Conservation (phyloP, 2,113 vertebrate species). For the Pangasianodon gigas region DNA sequence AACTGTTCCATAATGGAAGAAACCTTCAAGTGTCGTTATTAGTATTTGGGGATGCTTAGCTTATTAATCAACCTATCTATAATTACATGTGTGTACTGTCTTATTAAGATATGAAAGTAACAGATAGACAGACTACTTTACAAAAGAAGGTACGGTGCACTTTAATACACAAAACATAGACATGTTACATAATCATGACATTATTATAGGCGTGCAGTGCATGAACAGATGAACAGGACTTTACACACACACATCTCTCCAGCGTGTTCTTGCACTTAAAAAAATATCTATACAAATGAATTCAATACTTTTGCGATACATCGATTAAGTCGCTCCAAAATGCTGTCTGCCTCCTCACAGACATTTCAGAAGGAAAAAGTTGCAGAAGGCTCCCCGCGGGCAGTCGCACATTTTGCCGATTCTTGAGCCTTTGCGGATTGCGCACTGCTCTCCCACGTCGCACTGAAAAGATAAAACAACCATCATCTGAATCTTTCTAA, state of each 20-base stretch:
- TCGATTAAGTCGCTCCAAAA: neutral
- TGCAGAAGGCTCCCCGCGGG: constrained; percentile 57
- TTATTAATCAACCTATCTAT: neutral
- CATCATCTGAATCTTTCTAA: neutral
- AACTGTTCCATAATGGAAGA: neutral
- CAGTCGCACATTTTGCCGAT: constrained; percentile 67
- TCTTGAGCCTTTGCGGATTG: constrained; percentile 66
- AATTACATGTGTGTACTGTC: neutral
- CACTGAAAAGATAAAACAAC: constrained; percentile 47
- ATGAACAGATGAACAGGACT: constrained; percentile 10
- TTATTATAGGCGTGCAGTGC: constrained; percentile 33
- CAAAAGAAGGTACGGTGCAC: constrained; percentile 44
- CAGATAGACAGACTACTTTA: constrained; percentile 46
- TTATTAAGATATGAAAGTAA: constrained; percentile 14
- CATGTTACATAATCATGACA: constrained; percentile 29
- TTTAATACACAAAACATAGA: constrained; percentile 54
- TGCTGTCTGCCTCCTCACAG: constrained; percentile 50
- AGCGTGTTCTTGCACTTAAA: constrained; percentile 46
- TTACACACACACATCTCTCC: constrained; percentile 21
- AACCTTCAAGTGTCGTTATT: neutral
- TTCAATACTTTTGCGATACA: constrained; percentile 23
- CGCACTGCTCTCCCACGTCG: constrained; percentile 62
- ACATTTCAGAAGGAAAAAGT: constrained; percentile 70
- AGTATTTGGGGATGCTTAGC: neutral
- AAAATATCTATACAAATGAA: constrained; percentile 54